A percentile compares a stretch with the other conserved stretches of the same genome.
Conservation (phyloP, 1,140 invertebrate species). For the Sarcophaga peregrina region DNA sequence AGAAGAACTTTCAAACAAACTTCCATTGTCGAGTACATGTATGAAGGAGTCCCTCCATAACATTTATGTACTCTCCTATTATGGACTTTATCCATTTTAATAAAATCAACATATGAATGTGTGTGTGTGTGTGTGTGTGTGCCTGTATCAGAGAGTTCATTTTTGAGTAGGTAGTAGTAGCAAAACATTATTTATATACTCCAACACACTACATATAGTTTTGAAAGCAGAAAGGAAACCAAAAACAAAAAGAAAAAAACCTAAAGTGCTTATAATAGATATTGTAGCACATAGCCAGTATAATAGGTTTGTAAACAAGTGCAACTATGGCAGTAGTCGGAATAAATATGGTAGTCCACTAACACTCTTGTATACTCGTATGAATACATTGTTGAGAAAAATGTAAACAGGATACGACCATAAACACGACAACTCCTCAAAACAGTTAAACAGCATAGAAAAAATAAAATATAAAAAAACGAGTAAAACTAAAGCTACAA, state of each 20-base stretch:
- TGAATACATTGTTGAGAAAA: not conserved
- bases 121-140: not conserved
- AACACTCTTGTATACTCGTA: no score
- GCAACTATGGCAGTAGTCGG: no score
- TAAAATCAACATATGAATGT: not conserved
- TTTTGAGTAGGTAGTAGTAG: no score
- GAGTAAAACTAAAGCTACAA: no score
- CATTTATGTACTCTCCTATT: constrained; percentile 3
- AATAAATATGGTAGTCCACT: no score
- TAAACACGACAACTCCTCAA: constrained; percentile 26
- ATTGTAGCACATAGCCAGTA: not conserved
- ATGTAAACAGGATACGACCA: constrained; percentile 12
- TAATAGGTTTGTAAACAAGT: no score
- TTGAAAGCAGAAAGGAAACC: no score
- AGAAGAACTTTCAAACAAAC: not conserved
- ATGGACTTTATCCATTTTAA: constrained; percentile 2
- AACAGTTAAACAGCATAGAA: not conserved
- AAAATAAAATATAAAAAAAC: not conserved
- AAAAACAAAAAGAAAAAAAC: not conserved
- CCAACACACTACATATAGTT: no score
- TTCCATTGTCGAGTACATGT: not conserved
- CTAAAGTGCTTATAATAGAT: not conserved
- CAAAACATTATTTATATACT: not conserved
- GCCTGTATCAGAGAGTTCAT: no score
- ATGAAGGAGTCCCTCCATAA: not conserved